Evolutionary conservation across 2,888 invertebrate genomes (phyloP).

Genomic region (Ophion ventricosus): DNA sequence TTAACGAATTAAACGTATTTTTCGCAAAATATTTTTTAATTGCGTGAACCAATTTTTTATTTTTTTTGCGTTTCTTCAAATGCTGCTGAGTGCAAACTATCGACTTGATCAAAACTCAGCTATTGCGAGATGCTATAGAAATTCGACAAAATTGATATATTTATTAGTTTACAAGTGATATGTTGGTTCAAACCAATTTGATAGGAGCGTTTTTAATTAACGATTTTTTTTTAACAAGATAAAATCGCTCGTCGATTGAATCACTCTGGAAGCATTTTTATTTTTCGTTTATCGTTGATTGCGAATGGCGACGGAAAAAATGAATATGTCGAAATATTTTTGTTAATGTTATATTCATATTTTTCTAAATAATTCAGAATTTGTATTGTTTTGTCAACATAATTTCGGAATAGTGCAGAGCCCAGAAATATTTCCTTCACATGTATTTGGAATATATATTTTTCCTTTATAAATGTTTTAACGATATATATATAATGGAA

Average conservation of each 20-base stretch:
- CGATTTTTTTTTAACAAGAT: not conserved
- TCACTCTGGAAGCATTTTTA: not conserved
- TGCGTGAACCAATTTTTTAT: not conserved
- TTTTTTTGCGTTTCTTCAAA: not conserved
- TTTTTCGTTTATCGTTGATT: not conserved
- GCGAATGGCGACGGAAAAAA: constrained; percentile 7
- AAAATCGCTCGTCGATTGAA: not conserved
- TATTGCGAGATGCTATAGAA: not conserved
- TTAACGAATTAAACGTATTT: not conserved
- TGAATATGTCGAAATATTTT: not conserved
- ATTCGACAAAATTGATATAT: not conserved
- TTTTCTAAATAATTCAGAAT: not conserved
- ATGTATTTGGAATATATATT: not conserved
- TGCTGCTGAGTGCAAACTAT: not conserved
- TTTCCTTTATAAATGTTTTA: not conserved
- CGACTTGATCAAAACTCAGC: not conserved
- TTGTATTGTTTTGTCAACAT: not conserved
- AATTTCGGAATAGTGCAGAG: not conserved
- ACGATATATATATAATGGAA: no score
- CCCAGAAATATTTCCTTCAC: not conserved
- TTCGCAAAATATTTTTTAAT: not conserved
- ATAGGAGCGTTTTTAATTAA: not conserved
- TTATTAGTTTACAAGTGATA: not conserved
- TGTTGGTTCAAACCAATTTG: not conserved
- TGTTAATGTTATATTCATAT: not conserved